Evolutionary conservation across 2,888 invertebrate species (phyloP).

Genomic region (Conistra vaccinii): DNA sequence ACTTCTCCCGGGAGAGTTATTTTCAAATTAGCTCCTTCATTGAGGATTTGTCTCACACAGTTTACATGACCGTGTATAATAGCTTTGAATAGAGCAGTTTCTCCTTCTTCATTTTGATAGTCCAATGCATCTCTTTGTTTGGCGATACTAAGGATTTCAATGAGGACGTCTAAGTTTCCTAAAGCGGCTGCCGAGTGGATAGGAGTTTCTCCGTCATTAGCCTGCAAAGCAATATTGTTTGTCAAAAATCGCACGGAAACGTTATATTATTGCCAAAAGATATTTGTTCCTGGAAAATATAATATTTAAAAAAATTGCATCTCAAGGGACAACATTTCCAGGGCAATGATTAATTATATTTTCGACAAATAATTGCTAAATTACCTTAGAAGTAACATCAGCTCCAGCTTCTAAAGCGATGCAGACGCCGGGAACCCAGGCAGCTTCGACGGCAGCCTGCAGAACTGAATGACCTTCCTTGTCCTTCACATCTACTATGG

Average conservation of each 20-base stretch:
- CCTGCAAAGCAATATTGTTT: conserved; percentile 69
- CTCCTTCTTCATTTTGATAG: conserved; percentile 85
- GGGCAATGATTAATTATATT: no score
- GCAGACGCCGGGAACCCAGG: conserved; percentile 89
- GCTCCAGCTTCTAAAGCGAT: conserved; percentile 89
- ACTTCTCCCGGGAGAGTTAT: conserved; percentile 84
- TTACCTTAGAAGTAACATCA: conserved; percentile 86
- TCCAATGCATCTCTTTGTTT: conserved; percentile 87
- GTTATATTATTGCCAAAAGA: no score
- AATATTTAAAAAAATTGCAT: background rate
- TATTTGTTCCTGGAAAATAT: background rate
- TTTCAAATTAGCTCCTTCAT: conserved; percentile 86
- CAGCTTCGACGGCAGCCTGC: conserved; percentile 87
- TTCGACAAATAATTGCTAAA: no score
- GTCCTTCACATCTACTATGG: conserved; percentile 87
- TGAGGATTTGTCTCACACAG: conserved; percentile 85
- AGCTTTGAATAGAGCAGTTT: conserved; percentile 88
- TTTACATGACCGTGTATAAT: conserved; percentile 82
- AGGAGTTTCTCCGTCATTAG: conserved; percentile 88
- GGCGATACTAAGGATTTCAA: conserved; percentile 87
- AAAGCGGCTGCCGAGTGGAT: conserved; percentile 89
- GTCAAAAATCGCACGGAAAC: no score
- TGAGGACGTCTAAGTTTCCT: conserved; percentile 87
- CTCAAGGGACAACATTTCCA: no score
- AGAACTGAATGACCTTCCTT: conserved; percentile 88